Conservation (phyloP, 64 coral and sea anemone species). For the Pocillopora verrucosa region DNA sequence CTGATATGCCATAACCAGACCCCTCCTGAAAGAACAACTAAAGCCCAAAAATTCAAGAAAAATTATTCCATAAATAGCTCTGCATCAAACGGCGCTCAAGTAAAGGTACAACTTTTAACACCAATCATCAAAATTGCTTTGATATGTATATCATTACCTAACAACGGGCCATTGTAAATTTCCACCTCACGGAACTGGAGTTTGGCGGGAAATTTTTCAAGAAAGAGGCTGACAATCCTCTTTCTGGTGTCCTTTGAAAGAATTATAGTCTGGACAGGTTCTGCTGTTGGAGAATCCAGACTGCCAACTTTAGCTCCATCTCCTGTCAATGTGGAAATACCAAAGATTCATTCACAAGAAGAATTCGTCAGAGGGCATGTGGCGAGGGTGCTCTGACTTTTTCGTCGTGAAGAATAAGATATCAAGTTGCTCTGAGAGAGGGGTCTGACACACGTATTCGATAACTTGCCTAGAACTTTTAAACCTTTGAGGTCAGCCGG, state of each 20-base stretch:
- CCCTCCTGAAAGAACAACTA: no score
- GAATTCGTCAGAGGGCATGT: not conserved
- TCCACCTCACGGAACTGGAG: not conserved
- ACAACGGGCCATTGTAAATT: constrained; percentile 1
- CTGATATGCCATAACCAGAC: no score
- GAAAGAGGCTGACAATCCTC: not conserved
- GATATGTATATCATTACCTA: not conserved
- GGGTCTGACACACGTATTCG: not conserved
- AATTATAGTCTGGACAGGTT: not conserved
- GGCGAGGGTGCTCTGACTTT: not conserved
- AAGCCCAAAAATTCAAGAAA: no score
- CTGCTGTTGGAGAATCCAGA: not conserved
- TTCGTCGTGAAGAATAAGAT: not conserved
- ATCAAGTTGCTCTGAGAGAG: not conserved
- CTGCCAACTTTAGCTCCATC: not conserved
- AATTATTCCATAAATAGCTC: no score
- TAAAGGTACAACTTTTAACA: no score
- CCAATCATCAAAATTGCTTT: no score
- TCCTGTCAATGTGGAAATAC: no score
- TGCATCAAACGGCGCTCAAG: no score
- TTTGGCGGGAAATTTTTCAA: not conserved
- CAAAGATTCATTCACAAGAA: not conserved
- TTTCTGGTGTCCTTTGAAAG: not conserved
- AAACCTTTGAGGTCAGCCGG: not conserved
- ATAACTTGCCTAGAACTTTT: not conserved